Conservation (phyloP, 2,797 vertebrate species). For the Hyperoplus immaculatus region DNA sequence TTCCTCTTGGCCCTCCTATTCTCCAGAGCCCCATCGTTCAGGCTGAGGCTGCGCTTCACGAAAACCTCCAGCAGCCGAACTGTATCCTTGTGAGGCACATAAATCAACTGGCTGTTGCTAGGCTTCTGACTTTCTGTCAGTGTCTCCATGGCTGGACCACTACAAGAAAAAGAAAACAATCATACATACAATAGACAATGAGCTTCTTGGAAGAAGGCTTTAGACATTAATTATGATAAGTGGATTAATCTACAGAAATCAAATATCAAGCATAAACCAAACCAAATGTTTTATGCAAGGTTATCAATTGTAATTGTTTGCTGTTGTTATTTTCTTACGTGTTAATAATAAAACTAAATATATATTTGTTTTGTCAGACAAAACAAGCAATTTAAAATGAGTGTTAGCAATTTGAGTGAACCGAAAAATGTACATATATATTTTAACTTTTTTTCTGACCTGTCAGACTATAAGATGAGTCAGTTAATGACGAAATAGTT, state of each 20-base stretch:
- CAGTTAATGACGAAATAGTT: background rate
- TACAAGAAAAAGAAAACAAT: constrained; percentile 25
- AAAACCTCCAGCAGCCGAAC: constrained; percentile 86
- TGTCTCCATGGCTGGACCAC: constrained; percentile 62
- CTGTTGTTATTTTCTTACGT: background rate
- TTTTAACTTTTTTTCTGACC: background rate
- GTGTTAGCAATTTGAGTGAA: background rate
- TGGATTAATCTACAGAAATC: background rate
- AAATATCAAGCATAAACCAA: background rate
- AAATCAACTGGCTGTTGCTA: constrained; percentile 78
- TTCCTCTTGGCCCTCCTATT: background rate
- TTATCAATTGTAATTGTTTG: too few species aligned
- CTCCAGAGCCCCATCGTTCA: constrained; percentile 72
- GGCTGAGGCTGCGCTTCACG: constrained; percentile 84
- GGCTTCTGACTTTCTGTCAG: constrained; percentile 26
- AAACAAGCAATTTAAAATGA: background rate
- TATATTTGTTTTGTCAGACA: background rate
- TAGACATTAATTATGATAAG: background rate
- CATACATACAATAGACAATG: background rate
- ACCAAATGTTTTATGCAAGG: background rate
- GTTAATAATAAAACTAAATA: background rate
- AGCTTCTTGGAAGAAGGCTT: background rate
- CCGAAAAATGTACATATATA: background rate
- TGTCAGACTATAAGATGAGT: background rate
- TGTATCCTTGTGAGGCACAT: constrained; percentile 84